Conservation (phyloP, 2,888 invertebrate genomes). For the Tetramorium bicarinatum region DNA sequence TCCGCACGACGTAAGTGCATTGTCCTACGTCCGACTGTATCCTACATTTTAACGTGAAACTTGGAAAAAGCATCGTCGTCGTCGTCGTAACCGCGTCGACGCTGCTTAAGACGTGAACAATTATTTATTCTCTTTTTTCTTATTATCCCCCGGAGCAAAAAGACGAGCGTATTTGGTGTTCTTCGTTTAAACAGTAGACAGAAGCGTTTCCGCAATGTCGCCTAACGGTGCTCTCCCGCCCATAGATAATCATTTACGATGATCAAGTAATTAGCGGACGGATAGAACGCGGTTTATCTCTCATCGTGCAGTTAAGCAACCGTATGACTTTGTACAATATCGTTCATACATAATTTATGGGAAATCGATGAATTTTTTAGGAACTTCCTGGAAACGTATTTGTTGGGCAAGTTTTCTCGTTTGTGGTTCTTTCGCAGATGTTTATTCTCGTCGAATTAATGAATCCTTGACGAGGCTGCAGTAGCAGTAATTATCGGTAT, state of each 20-base stretch:
- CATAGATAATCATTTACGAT: slow-evolving; percentile 25
- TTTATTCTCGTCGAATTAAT: not conserved
- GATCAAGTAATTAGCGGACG: slow-evolving; percentile 27
- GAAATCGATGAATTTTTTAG: not conserved
- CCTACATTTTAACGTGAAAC: slow-evolving; percentile 42
- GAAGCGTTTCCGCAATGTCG: slow-evolving; percentile 9
- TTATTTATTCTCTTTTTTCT: not conserved
- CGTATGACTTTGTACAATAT: not conserved
- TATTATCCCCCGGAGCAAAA: not conserved
- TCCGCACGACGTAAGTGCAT: slow-evolving; percentile 47
- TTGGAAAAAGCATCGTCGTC: slow-evolving; percentile 19
- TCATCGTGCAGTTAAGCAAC: not conserved
- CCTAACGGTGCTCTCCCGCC: not conserved
- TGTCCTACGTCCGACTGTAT: slow-evolving; percentile 31
- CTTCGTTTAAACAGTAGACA: slow-evolving; percentile 10
- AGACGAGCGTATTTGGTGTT: not conserved
- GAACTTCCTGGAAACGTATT: not conserved
- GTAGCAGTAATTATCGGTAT: not conserved
- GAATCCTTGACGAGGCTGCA: not conserved
- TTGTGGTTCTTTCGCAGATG: not conserved
- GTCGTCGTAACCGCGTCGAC: slow-evolving; percentile 1
- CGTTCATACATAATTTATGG: slow-evolving; percentile 13
- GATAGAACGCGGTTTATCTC: slow-evolving; percentile 29
- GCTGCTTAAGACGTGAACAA: slow-evolving; percentile 29
- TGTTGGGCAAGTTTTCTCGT: not conserved